Base-by-base conservation (phyloP, 1,140 invertebrate species). In the Brachionus plicatilis region DNA sequence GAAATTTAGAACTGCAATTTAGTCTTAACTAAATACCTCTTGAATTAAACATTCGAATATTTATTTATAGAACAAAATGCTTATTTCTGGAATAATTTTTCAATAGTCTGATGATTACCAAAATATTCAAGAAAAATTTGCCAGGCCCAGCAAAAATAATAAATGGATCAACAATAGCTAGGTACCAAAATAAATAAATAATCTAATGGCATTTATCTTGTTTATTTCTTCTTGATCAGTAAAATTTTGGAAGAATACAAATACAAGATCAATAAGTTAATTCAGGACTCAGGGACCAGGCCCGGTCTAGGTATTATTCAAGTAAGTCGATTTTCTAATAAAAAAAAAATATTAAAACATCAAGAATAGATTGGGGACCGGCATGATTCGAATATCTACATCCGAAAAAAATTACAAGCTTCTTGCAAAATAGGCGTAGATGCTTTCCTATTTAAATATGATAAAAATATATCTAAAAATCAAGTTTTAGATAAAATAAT, bases 371-470 rank as follows among this genome's bases (percentile, higher is more conserved):
- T 99, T 53, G 97, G 97, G 1, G 93, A 93, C 2, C 91, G 96
- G 8, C 95, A 97, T 88, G 97, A 99, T 90, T 99, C 97, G n/a
- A 99, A 98, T 91, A 96, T 99, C 7, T 99, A 99, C 89, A 99
- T 99, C 88, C 91, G 94, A 53, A 96, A 95, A 93, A 99, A 99
- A 91, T 92, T 97, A 24, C 96, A 95, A 89, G 94, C 95, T 7
- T 96, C 96, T 0, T 92, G 90, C 45, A 94, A 96, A 87, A 94
- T 99, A 85, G 97, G 97, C 82, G 95, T 98, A 45, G 88, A 92
- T 17, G 94, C 94, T 0, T 91, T 92, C 82, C 95, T 96, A 87
- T 89, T 97, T 0, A 92, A 94, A 86, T 90, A 98, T 12, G 50
- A 76, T 65, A 27, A 20, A 43, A 17, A 29, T 27, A 11, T 85